Percentiles rank a stretch among this genome's conserved stretches.
These are phyloP conservation scores for Emydura subglobosa DNA, from an alignment of 2,113 vertebrate species.

Conservation along the genomic window DNA sequence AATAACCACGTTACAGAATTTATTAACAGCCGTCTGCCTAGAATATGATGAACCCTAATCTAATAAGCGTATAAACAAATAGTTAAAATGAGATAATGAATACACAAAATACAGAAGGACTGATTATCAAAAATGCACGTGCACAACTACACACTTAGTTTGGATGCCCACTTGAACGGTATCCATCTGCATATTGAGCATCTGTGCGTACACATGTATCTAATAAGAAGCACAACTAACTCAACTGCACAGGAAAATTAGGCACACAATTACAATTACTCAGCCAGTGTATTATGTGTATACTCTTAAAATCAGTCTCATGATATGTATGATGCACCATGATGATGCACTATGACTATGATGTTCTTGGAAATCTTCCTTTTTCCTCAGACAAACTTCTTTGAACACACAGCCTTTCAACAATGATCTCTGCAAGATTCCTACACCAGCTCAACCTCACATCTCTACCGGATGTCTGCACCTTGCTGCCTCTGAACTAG, in stretches of 20 bases:
- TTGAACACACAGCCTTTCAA: background rate
- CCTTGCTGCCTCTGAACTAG: too few relatives aligned
- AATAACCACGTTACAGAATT: background rate
- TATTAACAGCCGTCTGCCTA: background rate
- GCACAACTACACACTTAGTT: background rate
- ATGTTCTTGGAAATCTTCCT: background rate
- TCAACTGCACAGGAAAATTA: background rate
- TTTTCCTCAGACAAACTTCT: background rate
- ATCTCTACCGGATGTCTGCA: background rate
- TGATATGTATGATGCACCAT: background rate
- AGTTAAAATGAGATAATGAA: background rate
- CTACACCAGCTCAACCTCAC: background rate
- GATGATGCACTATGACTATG: background rate
- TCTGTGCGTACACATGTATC: background rate
- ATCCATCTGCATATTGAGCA: background rate
- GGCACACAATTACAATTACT: background rate
- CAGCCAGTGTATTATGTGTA: fast-evolving
- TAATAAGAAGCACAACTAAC: background rate
- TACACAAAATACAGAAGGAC: background rate
- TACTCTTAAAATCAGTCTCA: background rate
- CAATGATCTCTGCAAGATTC: background rate
- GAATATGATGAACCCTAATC: background rate
- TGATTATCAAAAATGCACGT: background rate
- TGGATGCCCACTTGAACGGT: background rate
- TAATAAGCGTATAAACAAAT: background rate